phyloP scores from a whole-genome alignment of 35 echinoderm and acorn worm genomes.

The Heliocidaris erythrogramma region DNA sequence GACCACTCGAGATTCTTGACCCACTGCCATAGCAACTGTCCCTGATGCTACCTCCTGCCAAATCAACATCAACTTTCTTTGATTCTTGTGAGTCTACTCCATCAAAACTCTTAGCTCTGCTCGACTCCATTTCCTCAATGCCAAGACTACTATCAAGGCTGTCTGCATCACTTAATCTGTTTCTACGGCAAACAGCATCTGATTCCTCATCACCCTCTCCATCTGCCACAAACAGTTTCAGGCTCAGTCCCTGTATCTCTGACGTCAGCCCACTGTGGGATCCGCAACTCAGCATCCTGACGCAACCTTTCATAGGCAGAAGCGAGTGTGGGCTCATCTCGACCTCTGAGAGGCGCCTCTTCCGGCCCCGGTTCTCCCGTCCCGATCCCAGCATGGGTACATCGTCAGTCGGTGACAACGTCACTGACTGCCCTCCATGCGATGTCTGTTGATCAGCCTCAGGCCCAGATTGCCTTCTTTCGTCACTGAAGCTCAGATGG shows the following conservation, averaged over 20 bases:
- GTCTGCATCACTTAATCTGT: neutral
- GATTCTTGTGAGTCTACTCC: neutral
- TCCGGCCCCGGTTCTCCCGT: neutral
- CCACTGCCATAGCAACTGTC: neutral
- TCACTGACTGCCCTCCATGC: neutral
- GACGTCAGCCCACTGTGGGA: conserved; percentile 31
- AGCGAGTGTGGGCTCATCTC: conserved; percentile 32
- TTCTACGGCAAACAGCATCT: neutral
- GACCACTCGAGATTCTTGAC: neutral
- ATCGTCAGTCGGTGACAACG: neutral
- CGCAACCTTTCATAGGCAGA: neutral
- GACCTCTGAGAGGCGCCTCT: conserved; percentile 14
- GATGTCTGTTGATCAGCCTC: neutral
- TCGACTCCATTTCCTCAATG: neutral
- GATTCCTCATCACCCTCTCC: neutral
- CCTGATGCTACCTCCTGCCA: neutral
- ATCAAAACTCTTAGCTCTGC: neutral
- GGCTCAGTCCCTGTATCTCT: conserved; percentile 20
- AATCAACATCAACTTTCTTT: neutral
- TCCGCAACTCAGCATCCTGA: neutral
- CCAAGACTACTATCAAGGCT: neutral
- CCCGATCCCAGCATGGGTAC: neutral
- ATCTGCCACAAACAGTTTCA: conserved; percentile 27
- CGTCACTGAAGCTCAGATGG: neutral
- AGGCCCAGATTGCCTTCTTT: neutral